These are phyloP conservation scores for Neodiprion lecontei DNA, from an alignment of 1,140 invertebrate species.

Conservation along the genomic window DNA sequence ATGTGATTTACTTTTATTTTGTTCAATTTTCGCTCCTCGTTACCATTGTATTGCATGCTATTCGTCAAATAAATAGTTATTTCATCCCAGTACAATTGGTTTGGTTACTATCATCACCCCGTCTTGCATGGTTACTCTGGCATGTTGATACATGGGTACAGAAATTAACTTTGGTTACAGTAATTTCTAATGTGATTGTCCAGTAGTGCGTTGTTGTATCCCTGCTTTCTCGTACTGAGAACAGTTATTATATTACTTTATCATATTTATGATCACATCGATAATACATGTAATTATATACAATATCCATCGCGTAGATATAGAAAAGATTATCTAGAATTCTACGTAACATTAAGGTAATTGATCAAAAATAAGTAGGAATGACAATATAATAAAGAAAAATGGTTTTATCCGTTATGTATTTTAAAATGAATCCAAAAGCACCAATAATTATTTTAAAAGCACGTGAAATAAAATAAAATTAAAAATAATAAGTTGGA, in stretches of 20 bases:
- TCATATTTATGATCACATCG: neutral
- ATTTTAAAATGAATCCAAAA: neutral
- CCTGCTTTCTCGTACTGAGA: neutral
- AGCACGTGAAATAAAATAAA: neutral
- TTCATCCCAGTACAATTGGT: neutral
- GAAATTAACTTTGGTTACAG: too few species aligned
- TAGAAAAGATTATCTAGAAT: neutral
- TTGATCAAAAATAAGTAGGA: too few species aligned
- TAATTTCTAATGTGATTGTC: too few species aligned
- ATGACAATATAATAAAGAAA: too few species aligned
- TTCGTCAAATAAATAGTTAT: neutral
- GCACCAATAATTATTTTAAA: neutral
- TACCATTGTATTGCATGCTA: neutral
- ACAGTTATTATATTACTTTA: neutral
- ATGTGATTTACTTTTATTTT: neutral
- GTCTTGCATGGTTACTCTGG: neutral
- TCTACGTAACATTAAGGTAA: too few species aligned
- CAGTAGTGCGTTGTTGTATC: too few species aligned
- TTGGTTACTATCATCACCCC: neutral
- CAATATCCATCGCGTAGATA: neutral
- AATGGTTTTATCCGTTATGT: too few species aligned
- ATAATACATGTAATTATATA: neutral
- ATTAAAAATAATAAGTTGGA: neutral
- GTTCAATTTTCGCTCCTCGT: neutral
- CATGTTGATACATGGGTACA: neutral